phyloP scores from a whole-genome alignment of 2,888 invertebrate species.

The Cryptocephalus moraei region DNA sequence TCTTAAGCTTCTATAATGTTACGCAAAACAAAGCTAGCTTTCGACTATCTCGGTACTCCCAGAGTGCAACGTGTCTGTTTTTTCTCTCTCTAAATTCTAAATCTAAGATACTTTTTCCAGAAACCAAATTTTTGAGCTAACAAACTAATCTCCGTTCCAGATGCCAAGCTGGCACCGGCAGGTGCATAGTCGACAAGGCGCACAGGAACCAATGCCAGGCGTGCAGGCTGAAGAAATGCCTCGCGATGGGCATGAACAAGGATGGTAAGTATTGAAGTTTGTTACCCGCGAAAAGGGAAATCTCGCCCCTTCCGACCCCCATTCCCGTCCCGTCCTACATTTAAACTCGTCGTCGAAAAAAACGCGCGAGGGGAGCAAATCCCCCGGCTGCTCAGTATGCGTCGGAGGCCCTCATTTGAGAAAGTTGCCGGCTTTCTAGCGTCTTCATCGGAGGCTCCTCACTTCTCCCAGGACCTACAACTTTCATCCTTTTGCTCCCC shows the following conservation, averaged over 20 bases:
- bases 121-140: too few relatives aligned
- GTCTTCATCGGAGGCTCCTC: slow-evolving; percentile 32
- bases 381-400: slow-evolving; percentile 27
- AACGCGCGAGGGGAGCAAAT: too few relatives aligned
- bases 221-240: slow-evolving; percentile 94
- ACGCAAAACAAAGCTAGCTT: too few relatives aligned
- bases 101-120: too few relatives aligned
- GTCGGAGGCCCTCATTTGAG: slow-evolving; percentile 24
- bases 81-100: too few relatives aligned
- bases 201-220: slow-evolving; percentile 99
- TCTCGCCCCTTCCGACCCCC: too few relatives aligned
- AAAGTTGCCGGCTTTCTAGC: slow-evolving; percentile 29
- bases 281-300: too few relatives aligned
- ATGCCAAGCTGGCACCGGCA: slow-evolving; percentile 97
- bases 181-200: slow-evolving; percentile 96
- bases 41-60: too few relatives aligned
- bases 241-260: slow-evolving; percentile 99
- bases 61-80: too few relatives aligned
- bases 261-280: slow-evolving; percentile 70
- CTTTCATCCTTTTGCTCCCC: slow-evolving; percentile 22
- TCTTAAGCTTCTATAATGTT: too few relatives aligned
- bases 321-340: too few relatives aligned
- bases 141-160: slow-evolving; percentile 42
- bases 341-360: too few relatives aligned
- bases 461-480: slow-evolving; percentile 29